Percentiles rank a stretch among this genome's conserved stretches.
These are phyloP conservation scores for Drosophila varians DNA, from an alignment of 1,140 invertebrate species.

Conservation along the genomic window DNA sequence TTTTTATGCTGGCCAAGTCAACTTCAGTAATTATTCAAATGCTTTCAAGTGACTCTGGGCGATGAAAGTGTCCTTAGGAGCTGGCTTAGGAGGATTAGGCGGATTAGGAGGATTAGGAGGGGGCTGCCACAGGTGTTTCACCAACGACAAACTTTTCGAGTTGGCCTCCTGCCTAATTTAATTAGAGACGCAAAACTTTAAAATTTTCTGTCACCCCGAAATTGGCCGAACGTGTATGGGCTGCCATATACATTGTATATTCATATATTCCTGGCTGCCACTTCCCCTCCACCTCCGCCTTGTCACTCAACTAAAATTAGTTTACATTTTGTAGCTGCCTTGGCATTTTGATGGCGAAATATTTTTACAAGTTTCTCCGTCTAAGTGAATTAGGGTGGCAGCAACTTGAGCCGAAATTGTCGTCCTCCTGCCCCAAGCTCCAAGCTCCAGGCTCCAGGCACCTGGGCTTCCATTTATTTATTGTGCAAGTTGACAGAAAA, in stretches of 20 bases:
- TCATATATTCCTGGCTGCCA: too few relatives aligned
- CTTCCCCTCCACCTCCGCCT: background rate
- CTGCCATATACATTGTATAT: background rate
- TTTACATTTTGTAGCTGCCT: constrained; percentile 48
- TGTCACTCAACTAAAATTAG: constrained; percentile 44
- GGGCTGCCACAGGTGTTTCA: constrained; percentile 45
- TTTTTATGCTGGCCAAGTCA: constrained; percentile 32
- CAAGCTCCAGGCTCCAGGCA: constrained; percentile 27
- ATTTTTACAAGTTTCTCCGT: constrained; percentile 60
- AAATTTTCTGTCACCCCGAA: constrained; percentile 30
- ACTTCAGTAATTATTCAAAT: constrained; percentile 80
- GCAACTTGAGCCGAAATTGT: constrained; percentile 65
- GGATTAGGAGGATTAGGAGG: too few relatives aligned
- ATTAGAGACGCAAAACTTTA: constrained; percentile 66
- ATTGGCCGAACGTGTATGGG: constrained; percentile 16
- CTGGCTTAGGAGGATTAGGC: background rate
- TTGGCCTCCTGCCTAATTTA: constrained; percentile 57
- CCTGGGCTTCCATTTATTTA: constrained; percentile 26
- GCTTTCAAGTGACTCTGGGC: constrained; percentile 37
- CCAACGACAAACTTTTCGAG: constrained; percentile 39
- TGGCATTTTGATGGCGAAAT: constrained; percentile 44
- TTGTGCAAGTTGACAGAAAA: constrained; percentile 25
- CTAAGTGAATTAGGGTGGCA: constrained; percentile 59
- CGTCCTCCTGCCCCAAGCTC: constrained; percentile 46
- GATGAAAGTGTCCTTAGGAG: constrained; percentile 45